These are phyloP conservation scores for Tipula confusa DNA, from an alignment of 2,888 invertebrate genomes.

Conservation along the genomic window DNA sequence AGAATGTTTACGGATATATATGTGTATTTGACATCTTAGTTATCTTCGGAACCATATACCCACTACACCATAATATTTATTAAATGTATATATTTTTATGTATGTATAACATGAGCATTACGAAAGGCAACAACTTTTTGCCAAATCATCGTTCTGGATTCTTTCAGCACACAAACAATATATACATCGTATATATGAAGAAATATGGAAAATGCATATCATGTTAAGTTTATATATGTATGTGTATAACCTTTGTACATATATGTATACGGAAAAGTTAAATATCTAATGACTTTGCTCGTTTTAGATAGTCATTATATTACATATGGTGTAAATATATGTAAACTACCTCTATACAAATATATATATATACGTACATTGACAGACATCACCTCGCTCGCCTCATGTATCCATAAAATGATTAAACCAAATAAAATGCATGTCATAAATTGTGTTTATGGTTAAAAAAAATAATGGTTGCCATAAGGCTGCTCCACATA, in stretches of 20 bases:
- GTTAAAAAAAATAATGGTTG: neutral
- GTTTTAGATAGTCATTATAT: constrained; percentile 14
- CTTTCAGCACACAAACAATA: neutral
- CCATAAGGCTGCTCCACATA: neutral
- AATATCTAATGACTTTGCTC: constrained; percentile 20
- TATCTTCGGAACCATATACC: neutral
- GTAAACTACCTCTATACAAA: no score
- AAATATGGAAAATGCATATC: neutral
- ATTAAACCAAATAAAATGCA: constrained; percentile 20
- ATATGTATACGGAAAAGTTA: neutral
- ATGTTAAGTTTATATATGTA: neutral
- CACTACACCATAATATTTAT: neutral
- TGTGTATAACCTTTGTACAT: neutral
- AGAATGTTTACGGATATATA: neutral
- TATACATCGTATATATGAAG: neutral
- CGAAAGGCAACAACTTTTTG: neutral
- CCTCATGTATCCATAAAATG: constrained; percentile 3
- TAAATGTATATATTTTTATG: neutral
- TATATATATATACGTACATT: no score
- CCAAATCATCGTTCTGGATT: neutral
- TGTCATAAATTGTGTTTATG: constrained; percentile 1
- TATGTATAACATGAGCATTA: neutral
- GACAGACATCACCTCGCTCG: neutral
- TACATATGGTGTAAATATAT: constrained; percentile 1
- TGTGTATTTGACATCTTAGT: constrained; percentile 3